Percentiles rank a stretch among this genome's conserved stretches.
phyloP scores from a whole-genome alignment of 2,113 vertebrate genomes.

The Spizaetus ornatus region DNA sequence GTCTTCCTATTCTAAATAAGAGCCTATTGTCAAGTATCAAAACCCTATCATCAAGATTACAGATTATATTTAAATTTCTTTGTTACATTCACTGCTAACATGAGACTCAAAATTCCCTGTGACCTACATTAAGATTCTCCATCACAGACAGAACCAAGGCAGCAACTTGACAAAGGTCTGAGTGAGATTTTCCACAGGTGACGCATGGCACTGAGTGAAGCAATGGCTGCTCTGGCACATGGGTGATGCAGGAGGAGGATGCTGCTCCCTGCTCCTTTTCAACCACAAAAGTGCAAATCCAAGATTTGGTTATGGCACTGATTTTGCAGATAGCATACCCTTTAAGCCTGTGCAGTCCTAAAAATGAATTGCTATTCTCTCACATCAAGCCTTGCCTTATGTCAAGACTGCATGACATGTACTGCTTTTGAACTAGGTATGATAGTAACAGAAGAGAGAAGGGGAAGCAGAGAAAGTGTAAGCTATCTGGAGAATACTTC shows the following conservation, averaged over 20 bases:
- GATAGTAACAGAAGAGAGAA: background rate
- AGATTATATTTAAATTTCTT: background rate
- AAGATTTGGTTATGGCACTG: background rate
- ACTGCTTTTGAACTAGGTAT: background rate
- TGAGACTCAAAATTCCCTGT: background rate
- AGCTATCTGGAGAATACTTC: background rate
- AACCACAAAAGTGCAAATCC: background rate
- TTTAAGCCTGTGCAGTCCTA: background rate
- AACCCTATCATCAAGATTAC: background rate
- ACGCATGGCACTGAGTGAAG: fast-evolving
- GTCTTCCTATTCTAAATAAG: background rate
- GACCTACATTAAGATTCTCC: background rate
- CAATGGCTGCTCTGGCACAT: background rate
- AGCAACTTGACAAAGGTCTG: background rate
- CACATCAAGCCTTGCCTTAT: background rate
- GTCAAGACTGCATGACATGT: background rate
- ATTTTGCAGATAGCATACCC: background rate
- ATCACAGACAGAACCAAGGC: background rate
- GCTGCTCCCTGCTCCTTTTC: background rate
- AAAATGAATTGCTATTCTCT: background rate
- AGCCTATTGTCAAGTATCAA: background rate
- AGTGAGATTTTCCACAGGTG: background rate
- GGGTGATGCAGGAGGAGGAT: background rate
- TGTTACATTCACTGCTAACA: background rate
- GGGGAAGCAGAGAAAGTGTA: background rate